phyloP scores from a whole-genome alignment of 2,888 invertebrate species.

The Thymelicus sylvestris region DNA sequence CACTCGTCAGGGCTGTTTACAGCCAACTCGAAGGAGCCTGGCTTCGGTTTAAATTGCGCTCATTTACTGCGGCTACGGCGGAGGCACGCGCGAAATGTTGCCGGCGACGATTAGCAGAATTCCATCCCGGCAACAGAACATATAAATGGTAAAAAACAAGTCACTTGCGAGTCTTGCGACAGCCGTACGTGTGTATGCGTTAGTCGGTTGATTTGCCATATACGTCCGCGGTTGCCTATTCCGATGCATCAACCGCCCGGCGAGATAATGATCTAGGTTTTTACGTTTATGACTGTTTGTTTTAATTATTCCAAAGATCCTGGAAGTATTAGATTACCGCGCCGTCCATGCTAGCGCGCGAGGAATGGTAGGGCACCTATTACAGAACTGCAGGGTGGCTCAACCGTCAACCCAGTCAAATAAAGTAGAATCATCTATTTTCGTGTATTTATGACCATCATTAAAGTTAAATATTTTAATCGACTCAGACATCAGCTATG shows the following conservation, averaged over 20 bases:
- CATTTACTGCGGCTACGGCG: slow-evolving; percentile 73
- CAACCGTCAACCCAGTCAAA: too few species aligned
- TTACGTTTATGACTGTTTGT: slow-evolving; percentile 46
- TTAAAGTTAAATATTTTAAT: too few species aligned
- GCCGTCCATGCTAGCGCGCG: neutral
- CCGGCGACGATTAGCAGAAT: slow-evolving; percentile 80
- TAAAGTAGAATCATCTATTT: too few species aligned
- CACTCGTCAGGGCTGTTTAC: slow-evolving; percentile 35
- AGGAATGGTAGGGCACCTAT: neutral
- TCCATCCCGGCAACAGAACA: slow-evolving; percentile 76
- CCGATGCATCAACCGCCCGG: slow-evolving; percentile 56
- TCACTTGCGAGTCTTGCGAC: slow-evolving; percentile 72
- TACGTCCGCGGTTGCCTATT: slow-evolving; percentile 51
- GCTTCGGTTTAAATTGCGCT: slow-evolving; percentile 73
- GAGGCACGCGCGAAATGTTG: slow-evolving; percentile 75
- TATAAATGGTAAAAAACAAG: slow-evolving; percentile 75
- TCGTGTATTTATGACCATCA: too few species aligned
- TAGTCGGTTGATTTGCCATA: slow-evolving; percentile 67
- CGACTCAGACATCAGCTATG: too few species aligned
- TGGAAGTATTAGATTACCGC: slow-evolving; percentile 27
- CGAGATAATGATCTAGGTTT: slow-evolving; percentile 56
- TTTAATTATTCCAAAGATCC: slow-evolving; percentile 43
- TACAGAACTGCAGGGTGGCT: neutral
- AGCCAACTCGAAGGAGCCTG: slow-evolving; percentile 43
- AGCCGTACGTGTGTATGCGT: slow-evolving; percentile 58